Evolutionary conservation across 37 sponge, comb jelly and placozoan genomes (phyloP).

Genomic region (Haliclona indistincta): DNA sequence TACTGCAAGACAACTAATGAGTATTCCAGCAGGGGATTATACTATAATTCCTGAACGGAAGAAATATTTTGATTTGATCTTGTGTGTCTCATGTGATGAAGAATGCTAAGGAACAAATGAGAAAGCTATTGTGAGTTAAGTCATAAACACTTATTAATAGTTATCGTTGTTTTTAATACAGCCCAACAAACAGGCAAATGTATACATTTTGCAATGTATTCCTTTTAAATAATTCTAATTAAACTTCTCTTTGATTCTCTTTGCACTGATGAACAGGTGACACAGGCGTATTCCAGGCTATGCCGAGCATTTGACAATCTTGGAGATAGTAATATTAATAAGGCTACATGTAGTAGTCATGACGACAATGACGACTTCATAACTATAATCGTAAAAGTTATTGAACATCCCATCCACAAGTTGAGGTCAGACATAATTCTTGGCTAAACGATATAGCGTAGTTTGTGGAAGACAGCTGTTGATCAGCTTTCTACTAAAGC

Average conservation of each 20-base stretch:
- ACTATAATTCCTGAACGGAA: no score
- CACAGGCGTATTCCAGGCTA: neutral
- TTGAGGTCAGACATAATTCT: constrained; percentile 5
- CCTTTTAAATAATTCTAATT: neutral
- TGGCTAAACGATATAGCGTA: neutral
- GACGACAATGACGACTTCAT: neutral
- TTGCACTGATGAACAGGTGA: neutral
- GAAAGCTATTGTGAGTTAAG: neutral
- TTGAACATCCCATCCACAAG: neutral
- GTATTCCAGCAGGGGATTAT: no score
- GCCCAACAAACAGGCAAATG: neutral
- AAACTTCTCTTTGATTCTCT: neutral
- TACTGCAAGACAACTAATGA: no score
- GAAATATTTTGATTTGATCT: neutral
- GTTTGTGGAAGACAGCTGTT: neutral
- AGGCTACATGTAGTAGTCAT: no score
- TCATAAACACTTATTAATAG: neutral
- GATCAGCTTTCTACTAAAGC: constrained; percentile 1
- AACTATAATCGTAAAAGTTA: constrained; percentile 3
- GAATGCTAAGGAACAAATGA: neutral
- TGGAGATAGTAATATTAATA: no score
- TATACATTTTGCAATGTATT: constrained; percentile 9
- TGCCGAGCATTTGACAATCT: neutral
- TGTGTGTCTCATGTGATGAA: constrained; percentile 13
- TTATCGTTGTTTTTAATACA: neutral